A percentile compares a stretch with the other conserved stretches of the same genome.
phyloP scores from a whole-genome alignment of 2,888 invertebrate species.

The Caenorhabditis macrosperma region DNA sequence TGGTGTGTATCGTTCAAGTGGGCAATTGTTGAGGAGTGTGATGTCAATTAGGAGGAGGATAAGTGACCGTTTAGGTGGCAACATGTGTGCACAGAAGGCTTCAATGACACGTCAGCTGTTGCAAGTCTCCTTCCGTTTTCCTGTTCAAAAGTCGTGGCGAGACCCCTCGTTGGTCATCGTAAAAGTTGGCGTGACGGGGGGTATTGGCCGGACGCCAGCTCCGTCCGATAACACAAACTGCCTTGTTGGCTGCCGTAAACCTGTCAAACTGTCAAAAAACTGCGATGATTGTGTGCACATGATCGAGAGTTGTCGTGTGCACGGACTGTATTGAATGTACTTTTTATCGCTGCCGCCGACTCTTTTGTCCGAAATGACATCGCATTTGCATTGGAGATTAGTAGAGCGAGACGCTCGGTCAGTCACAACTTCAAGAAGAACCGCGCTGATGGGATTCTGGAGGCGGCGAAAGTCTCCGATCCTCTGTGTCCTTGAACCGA shows the following conservation, averaged over 20 bases:
- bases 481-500: constrained; percentile 1
- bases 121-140: constrained; percentile 4
- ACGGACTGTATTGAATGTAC: constrained; percentile 36
- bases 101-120: constrained; percentile 34
- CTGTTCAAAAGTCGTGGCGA: background rate
- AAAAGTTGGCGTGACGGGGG: constrained; percentile 28
- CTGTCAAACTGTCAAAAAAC: constrained; percentile 56
- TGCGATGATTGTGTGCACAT: constrained; percentile 28
- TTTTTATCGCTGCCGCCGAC: constrained; percentile 26
- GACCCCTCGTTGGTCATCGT: constrained; percentile 35
- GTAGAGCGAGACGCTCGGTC: constrained; percentile 52
- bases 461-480: constrained; percentile 25
- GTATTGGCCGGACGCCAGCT: constrained; percentile 49
- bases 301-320: constrained; percentile 13
- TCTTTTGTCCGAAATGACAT: background rate
- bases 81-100: constrained; percentile 40
- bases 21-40: constrained; percentile 15
- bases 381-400: constrained; percentile 43
- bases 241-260: constrained; percentile 49
- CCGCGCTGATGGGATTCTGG: constrained; percentile 45
- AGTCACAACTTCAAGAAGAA: constrained; percentile 34
- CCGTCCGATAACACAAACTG: constrained; percentile 27
- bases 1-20: constrained; percentile 42
- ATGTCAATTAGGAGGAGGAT: constrained; percentile 57
- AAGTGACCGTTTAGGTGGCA: constrained; percentile 55